These are phyloP conservation scores for Cryptocephalus primarius DNA, from an alignment of 2,888 invertebrate species.

Conservation along the genomic window DNA sequence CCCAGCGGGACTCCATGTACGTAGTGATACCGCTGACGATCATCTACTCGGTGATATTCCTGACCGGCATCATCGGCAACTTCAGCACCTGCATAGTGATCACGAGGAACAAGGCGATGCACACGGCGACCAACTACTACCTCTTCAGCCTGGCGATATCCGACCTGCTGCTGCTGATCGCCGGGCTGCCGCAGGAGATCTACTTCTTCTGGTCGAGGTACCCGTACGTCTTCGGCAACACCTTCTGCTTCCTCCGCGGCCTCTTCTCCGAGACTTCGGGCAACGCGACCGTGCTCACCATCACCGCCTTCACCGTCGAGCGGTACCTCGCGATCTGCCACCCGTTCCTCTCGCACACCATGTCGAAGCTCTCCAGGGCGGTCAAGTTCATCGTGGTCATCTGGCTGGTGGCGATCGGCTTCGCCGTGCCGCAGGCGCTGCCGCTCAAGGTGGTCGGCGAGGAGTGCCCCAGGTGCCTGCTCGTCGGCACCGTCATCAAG, in stretches of 20 bases:
- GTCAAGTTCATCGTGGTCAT: constrained; percentile 68
- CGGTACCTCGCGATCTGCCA: constrained; percentile 61
- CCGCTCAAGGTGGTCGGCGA: constrained; percentile 39
- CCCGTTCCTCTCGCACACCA: constrained; percentile 63
- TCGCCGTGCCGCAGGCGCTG: constrained; percentile 62
- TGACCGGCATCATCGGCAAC: constrained; percentile 72
- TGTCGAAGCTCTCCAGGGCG: constrained; percentile 79
- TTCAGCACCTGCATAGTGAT: constrained; percentile 78
- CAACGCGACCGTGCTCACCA: constrained; percentile 60
- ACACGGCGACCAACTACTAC: constrained; percentile 71
- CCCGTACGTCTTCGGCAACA: constrained; percentile 67
- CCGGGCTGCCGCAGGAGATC: constrained; percentile 76
- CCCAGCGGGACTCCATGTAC: constrained; percentile 20
- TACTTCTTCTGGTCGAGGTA: constrained; percentile 67
- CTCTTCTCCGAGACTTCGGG: constrained; percentile 71
- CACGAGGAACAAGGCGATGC: constrained; percentile 70
- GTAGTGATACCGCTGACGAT: constrained; percentile 59
- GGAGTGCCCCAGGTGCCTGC: constrained; percentile 25
- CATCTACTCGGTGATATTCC: constrained; percentile 66
- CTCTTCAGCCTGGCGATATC: constrained; percentile 77
- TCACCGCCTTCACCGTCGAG: constrained; percentile 61
- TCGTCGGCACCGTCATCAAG: constrained; percentile 35
- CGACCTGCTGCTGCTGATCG: constrained; percentile 63
- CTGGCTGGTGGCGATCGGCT: constrained; percentile 66
- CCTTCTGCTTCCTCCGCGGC: constrained; percentile 68